Conservation (phyloP, 2,888 invertebrate species). For the Yponomeuta malinellus region DNA sequence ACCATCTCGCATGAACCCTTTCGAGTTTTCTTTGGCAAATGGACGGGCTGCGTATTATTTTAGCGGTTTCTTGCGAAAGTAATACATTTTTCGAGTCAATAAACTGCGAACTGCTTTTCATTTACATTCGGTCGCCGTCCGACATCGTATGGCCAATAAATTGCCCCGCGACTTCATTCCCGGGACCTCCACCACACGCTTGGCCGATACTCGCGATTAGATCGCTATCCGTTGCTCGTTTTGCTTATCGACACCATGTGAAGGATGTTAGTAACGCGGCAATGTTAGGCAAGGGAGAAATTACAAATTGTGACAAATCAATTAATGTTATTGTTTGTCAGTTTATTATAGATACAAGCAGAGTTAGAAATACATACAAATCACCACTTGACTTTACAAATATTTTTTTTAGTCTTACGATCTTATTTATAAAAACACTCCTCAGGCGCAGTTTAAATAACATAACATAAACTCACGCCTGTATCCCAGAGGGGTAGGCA, state of each 20-base stretch:
- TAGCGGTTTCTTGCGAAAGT: conserved; percentile 20
- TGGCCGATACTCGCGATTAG: conserved; percentile 14
- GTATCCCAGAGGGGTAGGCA: too few species aligned
- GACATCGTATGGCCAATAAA: conserved; percentile 43
- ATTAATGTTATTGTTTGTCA: too few species aligned
- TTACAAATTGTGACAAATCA: not conserved
- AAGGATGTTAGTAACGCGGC: not conserved
- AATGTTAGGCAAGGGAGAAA: not conserved
- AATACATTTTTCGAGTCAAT: conserved; percentile 42
- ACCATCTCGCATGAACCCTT: too few species aligned
- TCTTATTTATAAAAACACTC: too few species aligned
- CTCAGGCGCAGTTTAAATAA: too few species aligned
- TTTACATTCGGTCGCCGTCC: conserved; percentile 42
- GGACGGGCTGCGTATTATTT: not conserved
- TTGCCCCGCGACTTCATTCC: conserved; percentile 37
- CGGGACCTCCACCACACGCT: conserved; percentile 22
- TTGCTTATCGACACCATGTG: too few species aligned
- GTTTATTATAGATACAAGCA: not conserved
- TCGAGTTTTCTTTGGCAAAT: not conserved
- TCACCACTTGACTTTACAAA: too few species aligned
- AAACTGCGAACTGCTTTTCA: conserved; percentile 42
- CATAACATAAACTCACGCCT: too few species aligned
- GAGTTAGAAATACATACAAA: too few species aligned
- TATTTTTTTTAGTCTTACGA: too few species aligned
- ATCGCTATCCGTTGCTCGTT: conserved; percentile 24